Conservation (phyloP, 2,888 invertebrate genomes). For the Leucophenga maculata region DNA sequence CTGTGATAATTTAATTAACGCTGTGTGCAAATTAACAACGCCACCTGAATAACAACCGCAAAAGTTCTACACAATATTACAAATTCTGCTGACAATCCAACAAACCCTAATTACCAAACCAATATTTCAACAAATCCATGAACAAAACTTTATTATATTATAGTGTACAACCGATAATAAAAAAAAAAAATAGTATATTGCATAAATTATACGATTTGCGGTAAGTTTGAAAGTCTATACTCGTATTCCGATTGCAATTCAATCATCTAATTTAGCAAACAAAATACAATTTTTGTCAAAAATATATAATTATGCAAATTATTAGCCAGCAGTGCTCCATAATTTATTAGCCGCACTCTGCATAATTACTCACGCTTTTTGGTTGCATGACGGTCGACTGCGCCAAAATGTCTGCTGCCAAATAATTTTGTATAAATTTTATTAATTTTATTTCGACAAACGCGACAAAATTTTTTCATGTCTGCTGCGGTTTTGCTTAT, state of each 20-base stretch:
- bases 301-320: no score
- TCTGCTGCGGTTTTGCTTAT: conserved; percentile 33
- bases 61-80: not conserved
- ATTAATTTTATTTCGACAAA: not conserved
- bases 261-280: no score
- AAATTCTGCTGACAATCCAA: not conserved
- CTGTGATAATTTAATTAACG: not conserved
- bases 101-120: not conserved
- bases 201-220: conserved; percentile 15
- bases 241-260: no score
- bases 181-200: not conserved
- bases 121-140: not conserved
- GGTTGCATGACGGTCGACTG: not conserved
- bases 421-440: not conserved
- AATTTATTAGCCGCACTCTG: conserved; percentile 15
- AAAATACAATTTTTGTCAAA: no score
- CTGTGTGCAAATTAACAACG: conserved; percentile 1
- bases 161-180: not conserved
- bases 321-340: no score
- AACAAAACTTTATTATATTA: not conserved
- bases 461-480: not conserved
- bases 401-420: not conserved
- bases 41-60: not conserved
- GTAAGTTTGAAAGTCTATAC: conserved; percentile 8
- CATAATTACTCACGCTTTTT: conserved; percentile 8